Evolutionary conservation across 2,888 invertebrate genomes (phyloP).

Genomic region (Ypsolopha sequella): DNA sequence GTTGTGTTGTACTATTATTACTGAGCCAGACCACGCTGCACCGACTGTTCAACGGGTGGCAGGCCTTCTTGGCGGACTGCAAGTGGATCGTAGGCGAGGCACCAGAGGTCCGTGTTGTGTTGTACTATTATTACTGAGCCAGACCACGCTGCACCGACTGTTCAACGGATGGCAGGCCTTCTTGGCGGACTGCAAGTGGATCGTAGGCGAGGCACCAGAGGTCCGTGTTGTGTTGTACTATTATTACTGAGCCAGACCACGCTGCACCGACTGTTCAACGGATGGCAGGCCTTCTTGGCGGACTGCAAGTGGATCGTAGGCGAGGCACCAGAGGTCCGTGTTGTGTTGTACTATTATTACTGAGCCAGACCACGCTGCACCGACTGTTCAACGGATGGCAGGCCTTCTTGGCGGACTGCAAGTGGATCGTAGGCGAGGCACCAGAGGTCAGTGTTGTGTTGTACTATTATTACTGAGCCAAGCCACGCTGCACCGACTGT

Average conservation of each 20-base stretch:
- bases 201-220: constrained; percentile 95
- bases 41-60: constrained; percentile 88
- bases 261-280: constrained; percentile 86
- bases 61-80: constrained; percentile 97
- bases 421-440: constrained; percentile 94
- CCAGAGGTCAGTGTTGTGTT: constrained; percentile 82
- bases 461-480: too few species aligned
- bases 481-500: constrained; percentile 86
- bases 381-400: constrained; percentile 91
- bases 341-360: constrained; percentile 25
- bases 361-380: constrained; percentile 81
- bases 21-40: constrained; percentile 82
- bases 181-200: constrained; percentile 97
- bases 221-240: constrained; percentile 47
- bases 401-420: constrained; percentile 96
- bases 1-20: constrained; percentile 18
- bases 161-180: constrained; percentile 95
- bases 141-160: constrained; percentile 82
- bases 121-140: constrained; percentile 69
- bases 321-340: constrained; percentile 87
- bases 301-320: constrained; percentile 97
- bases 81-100: constrained; percentile 96
- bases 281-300: constrained; percentile 95
- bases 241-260: constrained; percentile 79
- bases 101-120: constrained; percentile 77